Conservation (phyloP, 2,113 vertebrate species). For the Leiothrix lutea region DNA sequence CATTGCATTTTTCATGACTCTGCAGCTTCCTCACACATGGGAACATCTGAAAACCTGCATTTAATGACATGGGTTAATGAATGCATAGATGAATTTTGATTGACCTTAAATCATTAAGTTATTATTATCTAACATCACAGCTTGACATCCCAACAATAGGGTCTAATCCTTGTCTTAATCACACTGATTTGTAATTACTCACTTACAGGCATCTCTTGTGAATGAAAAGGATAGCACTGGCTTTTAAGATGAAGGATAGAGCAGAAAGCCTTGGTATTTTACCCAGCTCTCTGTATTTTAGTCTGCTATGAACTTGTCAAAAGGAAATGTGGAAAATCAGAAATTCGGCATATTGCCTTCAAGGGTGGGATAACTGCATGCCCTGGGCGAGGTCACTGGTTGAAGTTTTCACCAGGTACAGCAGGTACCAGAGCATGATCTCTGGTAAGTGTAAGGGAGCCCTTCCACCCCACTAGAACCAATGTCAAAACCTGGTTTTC, state of each 20-base stretch:
- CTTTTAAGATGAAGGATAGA: not conserved
- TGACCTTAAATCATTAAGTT: not conserved
- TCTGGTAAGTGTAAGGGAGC: not conserved
- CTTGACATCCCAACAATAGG: not conserved
- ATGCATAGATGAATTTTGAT: not conserved
- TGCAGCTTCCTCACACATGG: not conserved
- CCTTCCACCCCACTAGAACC: not conserved
- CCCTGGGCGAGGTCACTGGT: not conserved
- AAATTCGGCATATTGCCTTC: accelerated
- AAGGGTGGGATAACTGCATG: not conserved
- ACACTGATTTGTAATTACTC: not conserved
- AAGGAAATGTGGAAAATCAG: not conserved
- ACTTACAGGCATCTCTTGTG: not conserved
- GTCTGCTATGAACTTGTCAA: not conserved
- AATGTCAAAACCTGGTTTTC: not conserved
- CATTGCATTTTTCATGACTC: not conserved
- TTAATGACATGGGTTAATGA: not conserved
- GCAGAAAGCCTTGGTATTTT: not conserved
- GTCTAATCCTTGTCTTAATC: not conserved
- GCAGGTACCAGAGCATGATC: not conserved
- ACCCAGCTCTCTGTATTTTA: not conserved
- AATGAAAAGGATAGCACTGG: not conserved
- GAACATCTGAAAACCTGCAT: not conserved
- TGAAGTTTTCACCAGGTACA: not conserved
- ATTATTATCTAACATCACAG: not conserved